Percentiles rank a stretch among this genome's conserved stretches.
phyloP scores from a whole-genome alignment of 2,888 invertebrate species.

The Eudasyphora cyanicolor region DNA sequence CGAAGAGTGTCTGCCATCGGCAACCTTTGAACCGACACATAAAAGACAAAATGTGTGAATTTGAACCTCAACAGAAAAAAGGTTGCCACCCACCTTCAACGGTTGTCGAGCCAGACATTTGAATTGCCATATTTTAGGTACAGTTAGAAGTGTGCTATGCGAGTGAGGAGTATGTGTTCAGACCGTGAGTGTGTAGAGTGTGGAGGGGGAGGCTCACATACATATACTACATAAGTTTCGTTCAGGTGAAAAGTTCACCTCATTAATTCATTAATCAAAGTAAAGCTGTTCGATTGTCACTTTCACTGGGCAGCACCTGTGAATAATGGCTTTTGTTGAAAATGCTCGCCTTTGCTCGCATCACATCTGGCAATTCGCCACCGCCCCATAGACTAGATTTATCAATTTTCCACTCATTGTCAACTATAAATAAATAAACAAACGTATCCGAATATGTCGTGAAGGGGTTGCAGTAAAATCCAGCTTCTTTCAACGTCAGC shows the following conservation, averaged over 20 bases:
- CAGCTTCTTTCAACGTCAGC: constrained; percentile 4
- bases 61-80: constrained; percentile 17
- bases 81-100: not conserved
- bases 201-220: not conserved
- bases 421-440: constrained; percentile 41
- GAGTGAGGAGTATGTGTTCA: not conserved
- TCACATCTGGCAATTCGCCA: constrained; percentile 30
- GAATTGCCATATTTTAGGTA: constrained; percentile 24
- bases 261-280: constrained; percentile 66
- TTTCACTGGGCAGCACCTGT: constrained; percentile 58
- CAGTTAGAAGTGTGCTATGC: constrained; percentile 8
- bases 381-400: not conserved
- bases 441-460: not conserved
- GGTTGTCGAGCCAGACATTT: not conserved
- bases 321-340: constrained; percentile 56
- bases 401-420: constrained; percentile 33
- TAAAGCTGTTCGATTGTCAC: constrained; percentile 51
- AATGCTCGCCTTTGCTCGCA: constrained; percentile 22
- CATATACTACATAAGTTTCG: constrained; percentile 24
- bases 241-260: constrained; percentile 62
- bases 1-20: constrained; percentile 8
- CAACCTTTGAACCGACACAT: constrained; percentile 35
- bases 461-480: not conserved
- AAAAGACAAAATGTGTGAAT: constrained; percentile 41
- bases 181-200: not conserved